Percentiles rank a stretch among this genome's conserved stretches.
phyloP scores from a whole-genome alignment of 2,113 vertebrate genomes.

The Zosterops borbonicus region DNA sequence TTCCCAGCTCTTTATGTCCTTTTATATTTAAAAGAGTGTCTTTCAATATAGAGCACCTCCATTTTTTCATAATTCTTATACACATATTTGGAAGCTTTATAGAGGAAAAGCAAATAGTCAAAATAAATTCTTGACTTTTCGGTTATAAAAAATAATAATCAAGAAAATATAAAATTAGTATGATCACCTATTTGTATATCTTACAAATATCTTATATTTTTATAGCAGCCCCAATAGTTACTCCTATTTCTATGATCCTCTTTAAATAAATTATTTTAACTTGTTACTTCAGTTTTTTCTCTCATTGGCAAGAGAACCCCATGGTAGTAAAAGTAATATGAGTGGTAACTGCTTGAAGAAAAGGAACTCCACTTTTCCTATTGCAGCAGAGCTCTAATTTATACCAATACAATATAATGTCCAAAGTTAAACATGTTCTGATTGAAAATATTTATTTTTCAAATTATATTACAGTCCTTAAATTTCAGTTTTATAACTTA shows the following conservation, averaged over 20 bases:
- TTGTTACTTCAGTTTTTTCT: background rate
- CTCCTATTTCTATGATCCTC: background rate
- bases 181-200: background rate
- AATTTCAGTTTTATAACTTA: background rate
- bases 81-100: background rate
- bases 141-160: background rate
- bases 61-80: background rate
- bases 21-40: background rate
- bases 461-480: background rate
- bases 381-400: background rate
- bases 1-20: background rate
- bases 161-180: background rate
- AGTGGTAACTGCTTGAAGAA: background rate
- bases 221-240: background rate
- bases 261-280: background rate
- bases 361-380: background rate
- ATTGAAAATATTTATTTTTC: background rate
- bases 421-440: background rate
- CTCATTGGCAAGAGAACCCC: background rate
- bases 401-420: background rate
- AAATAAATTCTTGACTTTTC: background rate
- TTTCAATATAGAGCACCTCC: background rate
- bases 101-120: background rate
- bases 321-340: background rate
- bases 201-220: background rate